Conservation (phyloP, 1,140 invertebrate genomes). For the Calliphora vicina region DNA sequence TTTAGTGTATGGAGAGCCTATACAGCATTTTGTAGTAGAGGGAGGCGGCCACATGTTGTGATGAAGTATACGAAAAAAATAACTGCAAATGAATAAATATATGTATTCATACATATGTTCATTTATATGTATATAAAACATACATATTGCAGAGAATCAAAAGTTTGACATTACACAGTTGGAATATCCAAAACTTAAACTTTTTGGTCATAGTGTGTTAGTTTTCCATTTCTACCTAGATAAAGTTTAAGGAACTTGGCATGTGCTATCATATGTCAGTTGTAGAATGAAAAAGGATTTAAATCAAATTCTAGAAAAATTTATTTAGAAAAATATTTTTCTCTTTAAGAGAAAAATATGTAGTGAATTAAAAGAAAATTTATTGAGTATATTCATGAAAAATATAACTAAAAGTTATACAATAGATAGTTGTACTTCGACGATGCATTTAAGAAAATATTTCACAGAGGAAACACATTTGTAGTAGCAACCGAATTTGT, state of each 20-base stretch:
- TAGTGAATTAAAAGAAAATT: too few species aligned
- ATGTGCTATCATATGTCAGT: not conserved
- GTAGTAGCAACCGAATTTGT: too few species aligned
- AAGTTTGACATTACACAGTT: not conserved
- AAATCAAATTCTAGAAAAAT: too few species aligned
- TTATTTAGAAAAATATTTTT: too few species aligned
- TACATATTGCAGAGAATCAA: not conserved
- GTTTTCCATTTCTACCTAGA: not conserved
- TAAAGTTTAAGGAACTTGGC: constrained; percentile 11
- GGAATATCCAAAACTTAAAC: not conserved
- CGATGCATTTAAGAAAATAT: too few species aligned
- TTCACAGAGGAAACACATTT: too few species aligned
- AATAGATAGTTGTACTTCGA: too few species aligned
- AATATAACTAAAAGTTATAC: too few species aligned
- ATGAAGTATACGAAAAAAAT: not conserved
- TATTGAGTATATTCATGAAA: too few species aligned
- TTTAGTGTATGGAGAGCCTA: not conserved
- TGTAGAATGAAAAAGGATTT: not conserved
- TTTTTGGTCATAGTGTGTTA: not conserved
- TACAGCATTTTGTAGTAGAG: not conserved
- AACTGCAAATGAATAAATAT: not conserved
- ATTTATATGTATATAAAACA: not conserved
- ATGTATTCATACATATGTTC: not conserved
- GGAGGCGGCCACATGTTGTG: not conserved
- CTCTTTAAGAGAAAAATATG: too few species aligned